phyloP scores from a whole-genome alignment of 92 coral and sea anemone genomes.

The Nematostella vectensis region DNA sequence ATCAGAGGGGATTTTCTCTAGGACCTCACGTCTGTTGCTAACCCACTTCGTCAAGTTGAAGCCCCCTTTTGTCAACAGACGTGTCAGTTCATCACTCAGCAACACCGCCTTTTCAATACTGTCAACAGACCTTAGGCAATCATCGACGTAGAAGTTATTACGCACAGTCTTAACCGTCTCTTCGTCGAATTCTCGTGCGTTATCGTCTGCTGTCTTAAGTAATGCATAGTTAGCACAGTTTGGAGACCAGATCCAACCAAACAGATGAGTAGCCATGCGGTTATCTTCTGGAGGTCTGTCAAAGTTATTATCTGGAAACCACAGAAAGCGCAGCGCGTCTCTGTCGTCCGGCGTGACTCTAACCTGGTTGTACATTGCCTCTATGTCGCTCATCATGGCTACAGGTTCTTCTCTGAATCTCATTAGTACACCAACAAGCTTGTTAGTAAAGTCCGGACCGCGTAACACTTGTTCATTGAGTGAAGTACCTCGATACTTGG shows the following conservation, averaged over 20 bases:
- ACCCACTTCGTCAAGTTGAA: slow-evolving; percentile 23
- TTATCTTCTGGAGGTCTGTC: slow-evolving; percentile 14
- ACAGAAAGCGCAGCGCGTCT: slow-evolving; percentile 39
- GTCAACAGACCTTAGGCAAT: slow-evolving; percentile 20
- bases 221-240: slow-evolving; percentile 33
- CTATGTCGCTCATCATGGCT: slow-evolving; percentile 37
- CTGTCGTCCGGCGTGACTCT: slow-evolving; percentile 27
- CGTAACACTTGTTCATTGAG: slow-evolving; percentile 26
- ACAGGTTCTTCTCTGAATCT: slow-evolving; percentile 45
- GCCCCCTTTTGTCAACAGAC: slow-evolving; percentile 1
- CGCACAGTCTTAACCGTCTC: slow-evolving; percentile 5
- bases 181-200: slow-evolving; percentile 8
- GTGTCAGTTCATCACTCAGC: slow-evolving; percentile 1
- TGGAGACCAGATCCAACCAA: slow-evolving; percentile 29
- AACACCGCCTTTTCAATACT: background rate
- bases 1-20: slow-evolving; percentile 8
- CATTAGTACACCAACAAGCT: slow-evolving; percentile 29
- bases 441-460: slow-evolving; percentile 48
- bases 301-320: slow-evolving; percentile 31
- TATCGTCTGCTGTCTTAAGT: slow-evolving; percentile 19
- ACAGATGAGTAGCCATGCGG: slow-evolving; percentile 28
- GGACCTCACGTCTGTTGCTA: slow-evolving; percentile 8
- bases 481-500: slow-evolving; percentile 31
- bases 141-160: slow-evolving; percentile 28
- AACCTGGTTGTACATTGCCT: slow-evolving; percentile 52